Base-by-base conservation (phyloP, 37 sponge, comb jelly and placozoan species). In the Halichondria panicea region DNA sequence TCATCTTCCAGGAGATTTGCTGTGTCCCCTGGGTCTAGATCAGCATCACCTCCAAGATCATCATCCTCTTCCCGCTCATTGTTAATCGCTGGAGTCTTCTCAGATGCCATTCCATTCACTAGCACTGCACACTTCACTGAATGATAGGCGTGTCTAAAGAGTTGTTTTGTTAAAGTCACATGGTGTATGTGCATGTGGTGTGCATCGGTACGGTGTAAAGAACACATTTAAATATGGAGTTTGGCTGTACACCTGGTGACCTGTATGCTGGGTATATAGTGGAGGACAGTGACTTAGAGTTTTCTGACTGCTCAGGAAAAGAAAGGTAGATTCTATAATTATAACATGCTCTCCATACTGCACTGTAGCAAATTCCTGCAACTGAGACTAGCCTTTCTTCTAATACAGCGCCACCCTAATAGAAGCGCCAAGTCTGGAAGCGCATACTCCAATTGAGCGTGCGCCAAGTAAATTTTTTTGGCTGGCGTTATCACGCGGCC, bases 231-330 rank as follows among this genome's bases (percentile, higher is more conserved):
- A 4, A 4, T 25, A 89, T 89, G 89, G 89, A 83, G 75, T 66
- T 92, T 11, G 84, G 68, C 28, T 59, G 58, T 1, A 25, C 66
- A 1, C 62, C 68, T 6, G 65, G 50, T n/a, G 90, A 88, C 67
- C 66, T 40, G 1, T 82, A 82, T 18, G 94, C 94, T 24, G 94
- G 94, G 0, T 93, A 93, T 43, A 46, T 93, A 25, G 82, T 71
- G 27, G 86, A 81, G 25, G 86, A 93, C 65, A 93, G 94, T 60
- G 94, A 93, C 19, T 35, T 93, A 9, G 94, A 93, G 83, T 85
- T 76, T 66, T 88, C 94, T 38, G 90, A 81, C 13, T 76, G 74
- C 74, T 79, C 66, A 25, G 85, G 72, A 9, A 61, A 36, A 34
- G 74, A 46, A 15, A 85, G 79, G 86, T 77, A 52, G 65, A 5